Evolutionary conservation across 1,140 invertebrate species (phyloP).

Genomic region (Ditylenchus dipsaci): DNA sequence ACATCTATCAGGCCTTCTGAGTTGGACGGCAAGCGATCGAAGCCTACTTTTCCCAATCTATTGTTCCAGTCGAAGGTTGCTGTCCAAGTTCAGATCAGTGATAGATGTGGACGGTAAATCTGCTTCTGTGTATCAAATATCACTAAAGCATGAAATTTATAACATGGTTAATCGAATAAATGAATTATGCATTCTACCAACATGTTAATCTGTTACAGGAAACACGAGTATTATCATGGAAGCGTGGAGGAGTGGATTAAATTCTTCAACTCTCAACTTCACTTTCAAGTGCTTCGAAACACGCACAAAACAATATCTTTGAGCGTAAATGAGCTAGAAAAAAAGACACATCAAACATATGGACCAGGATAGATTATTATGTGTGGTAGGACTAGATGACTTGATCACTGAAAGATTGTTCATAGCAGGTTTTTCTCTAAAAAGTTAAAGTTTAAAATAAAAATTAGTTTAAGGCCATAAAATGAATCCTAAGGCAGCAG

Average conservation of each 20-base stretch:
- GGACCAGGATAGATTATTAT: conserved; percentile 1
- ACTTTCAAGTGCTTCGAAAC: conserved; percentile 32
- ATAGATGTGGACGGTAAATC: too few relatives aligned
- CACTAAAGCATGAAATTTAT: too few relatives aligned
- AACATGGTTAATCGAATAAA: not conserved
- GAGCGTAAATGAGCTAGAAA: not conserved
- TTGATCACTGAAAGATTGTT: conserved; percentile 24
- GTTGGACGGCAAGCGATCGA: too few relatives aligned
- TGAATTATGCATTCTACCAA: not conserved
- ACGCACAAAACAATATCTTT: conserved; percentile 7
- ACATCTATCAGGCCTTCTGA: too few relatives aligned
- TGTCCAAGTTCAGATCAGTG: too few relatives aligned
- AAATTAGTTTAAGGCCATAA: conserved; percentile 24
- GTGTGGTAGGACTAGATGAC: conserved; percentile 44
- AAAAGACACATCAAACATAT: too few relatives aligned
- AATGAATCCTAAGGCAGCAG: conserved; percentile 34
- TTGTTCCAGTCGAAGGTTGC: too few relatives aligned
- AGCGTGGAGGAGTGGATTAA: conserved; percentile 38
- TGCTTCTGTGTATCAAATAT: too few relatives aligned
- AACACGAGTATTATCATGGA: conserved; percentile 39
- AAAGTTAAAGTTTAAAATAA: not conserved
- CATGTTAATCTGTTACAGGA: not conserved
- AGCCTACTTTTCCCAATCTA: too few relatives aligned
- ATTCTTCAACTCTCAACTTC: conserved; percentile 32
- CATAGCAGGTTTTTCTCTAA: conserved; percentile 18